phyloP scores from a whole-genome alignment of 2,113 vertebrate genomes.

The Pogonocichla stellata region DNA sequence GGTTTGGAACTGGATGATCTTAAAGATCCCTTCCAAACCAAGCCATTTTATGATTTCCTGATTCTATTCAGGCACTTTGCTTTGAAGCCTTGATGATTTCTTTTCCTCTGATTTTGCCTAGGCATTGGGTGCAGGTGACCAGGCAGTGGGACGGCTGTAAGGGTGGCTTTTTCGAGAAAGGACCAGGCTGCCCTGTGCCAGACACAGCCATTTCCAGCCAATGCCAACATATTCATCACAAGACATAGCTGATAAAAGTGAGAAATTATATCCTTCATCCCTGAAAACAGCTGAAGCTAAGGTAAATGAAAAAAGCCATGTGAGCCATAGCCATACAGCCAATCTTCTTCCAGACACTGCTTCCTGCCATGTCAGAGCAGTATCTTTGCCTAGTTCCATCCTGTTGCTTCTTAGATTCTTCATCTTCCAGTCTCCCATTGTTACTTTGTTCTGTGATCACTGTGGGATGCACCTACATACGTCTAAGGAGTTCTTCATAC shows the following conservation, averaged over 20 bases:
- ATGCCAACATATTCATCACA: neutral
- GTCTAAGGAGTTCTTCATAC: neutral
- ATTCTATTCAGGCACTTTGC: neutral
- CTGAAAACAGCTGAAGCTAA: neutral
- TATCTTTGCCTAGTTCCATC: neutral
- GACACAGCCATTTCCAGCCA: neutral
- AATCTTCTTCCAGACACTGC: neutral
- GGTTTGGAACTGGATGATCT: neutral
- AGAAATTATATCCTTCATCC: neutral
- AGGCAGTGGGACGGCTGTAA: neutral
- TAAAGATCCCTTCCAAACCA: neutral
- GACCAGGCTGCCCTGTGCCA: neutral
- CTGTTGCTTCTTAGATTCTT: neutral
- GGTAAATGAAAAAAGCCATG: neutral
- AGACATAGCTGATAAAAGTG: neutral
- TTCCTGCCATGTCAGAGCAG: neutral
- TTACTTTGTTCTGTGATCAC: neutral
- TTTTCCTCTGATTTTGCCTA: neutral
- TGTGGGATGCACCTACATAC: accelerated
- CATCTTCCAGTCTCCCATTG: neutral
- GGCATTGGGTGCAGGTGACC: no score
- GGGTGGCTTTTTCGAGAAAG: neutral
- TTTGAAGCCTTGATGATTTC: neutral
- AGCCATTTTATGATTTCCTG: neutral
- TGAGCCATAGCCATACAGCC: neutral